Base-by-base conservation (phyloP, 1,140 invertebrate species). In the Hylyphantes graminicola region DNA sequence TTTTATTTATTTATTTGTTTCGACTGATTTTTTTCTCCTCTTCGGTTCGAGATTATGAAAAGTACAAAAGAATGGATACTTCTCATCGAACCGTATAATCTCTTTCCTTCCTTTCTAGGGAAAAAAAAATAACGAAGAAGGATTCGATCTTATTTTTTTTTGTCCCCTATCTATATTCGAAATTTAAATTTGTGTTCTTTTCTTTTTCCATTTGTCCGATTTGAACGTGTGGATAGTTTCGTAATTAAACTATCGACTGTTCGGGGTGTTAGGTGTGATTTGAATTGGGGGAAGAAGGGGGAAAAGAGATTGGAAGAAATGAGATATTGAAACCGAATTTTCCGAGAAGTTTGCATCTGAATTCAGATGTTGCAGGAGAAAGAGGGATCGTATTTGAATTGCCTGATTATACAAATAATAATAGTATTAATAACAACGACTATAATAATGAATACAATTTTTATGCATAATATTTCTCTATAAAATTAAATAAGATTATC, bases 21-120 rank as follows among this genome's bases (percentile, higher is more conserved):
- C 48, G 17, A 13, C 17, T 61, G 50, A 35, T 78, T 78, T 65
- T 48, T 78, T 65, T 78, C n/a, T 78, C 17, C n/a, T 54, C 8
- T 75, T 63, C 73, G 9, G 54, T 55, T 54, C 53, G 53, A 67
- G 63, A 78, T 67, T 78, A 78, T 78, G 76, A 78, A 67, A 78
- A 78, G 63, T 78, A 78, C 53, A 78, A 78, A 78, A 50, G 50
- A 78, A 78, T 55, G 76, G 67, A 78, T 78, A 67, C 76, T 78
- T 54, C n/a, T 63, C 76, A 78, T 35, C 63, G 76, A 67, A 78
- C 50, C 76, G 63, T 67, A 21, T 78, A 78, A 78, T 78, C 76
- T 78, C 76, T 78, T 78, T 65, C 55, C 63, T 78, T 78, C 76
- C 63, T 35, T 78, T 67, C 15, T 51, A 78, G 55, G n/a, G n/a